Evolutionary conservation across 2,797 vertebrate species (phyloP).

Genomic region (Poeciliopsis presidionis): DNA sequence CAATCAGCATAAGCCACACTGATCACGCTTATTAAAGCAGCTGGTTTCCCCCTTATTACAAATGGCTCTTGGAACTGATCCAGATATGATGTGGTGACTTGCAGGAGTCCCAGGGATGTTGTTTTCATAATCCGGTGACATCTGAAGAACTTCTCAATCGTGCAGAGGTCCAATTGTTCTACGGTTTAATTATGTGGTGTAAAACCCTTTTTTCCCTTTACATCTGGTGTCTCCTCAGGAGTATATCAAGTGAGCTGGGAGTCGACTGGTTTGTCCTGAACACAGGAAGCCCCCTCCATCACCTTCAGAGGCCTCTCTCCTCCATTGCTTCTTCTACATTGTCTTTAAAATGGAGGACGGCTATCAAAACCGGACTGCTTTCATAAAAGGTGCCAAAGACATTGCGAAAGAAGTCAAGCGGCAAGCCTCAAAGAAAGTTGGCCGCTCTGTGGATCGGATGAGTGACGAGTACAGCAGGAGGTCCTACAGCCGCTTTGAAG

Average conservation of each 20-base stretch:
- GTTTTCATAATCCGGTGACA: neutral
- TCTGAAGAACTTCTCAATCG: too few species aligned
- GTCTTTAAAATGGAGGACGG: constrained; percentile 89
- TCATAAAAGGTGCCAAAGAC: constrained; percentile 97
- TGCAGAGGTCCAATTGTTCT: too few species aligned
- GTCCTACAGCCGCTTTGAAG: constrained; percentile 93
- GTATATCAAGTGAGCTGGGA: constrained; percentile 23
- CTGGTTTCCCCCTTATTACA: neutral
- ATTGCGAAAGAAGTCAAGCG: constrained; percentile 96
- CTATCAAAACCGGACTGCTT: constrained; percentile 93
- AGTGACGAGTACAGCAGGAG: constrained; percentile 92
- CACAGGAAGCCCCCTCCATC: constrained; percentile 22
- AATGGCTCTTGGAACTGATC: neutral
- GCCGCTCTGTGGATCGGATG: constrained; percentile 87
- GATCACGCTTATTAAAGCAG: neutral
- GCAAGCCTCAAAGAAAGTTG: constrained; percentile 91
- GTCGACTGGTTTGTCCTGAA: constrained; percentile 21
- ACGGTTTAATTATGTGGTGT: neutral
- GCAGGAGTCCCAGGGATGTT: neutral
- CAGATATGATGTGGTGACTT: neutral
- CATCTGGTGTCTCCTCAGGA: constrained; percentile 41
- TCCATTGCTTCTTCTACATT: constrained; percentile 19
- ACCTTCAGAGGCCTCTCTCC: constrained; percentile 31
- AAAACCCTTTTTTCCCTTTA: neutral
- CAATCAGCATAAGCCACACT: neutral